Evolutionary conservation across 2,797 vertebrate species (phyloP), one percentile per base, ranked within the genome.

Genomic region (Protonibea diacanthus): DNA sequence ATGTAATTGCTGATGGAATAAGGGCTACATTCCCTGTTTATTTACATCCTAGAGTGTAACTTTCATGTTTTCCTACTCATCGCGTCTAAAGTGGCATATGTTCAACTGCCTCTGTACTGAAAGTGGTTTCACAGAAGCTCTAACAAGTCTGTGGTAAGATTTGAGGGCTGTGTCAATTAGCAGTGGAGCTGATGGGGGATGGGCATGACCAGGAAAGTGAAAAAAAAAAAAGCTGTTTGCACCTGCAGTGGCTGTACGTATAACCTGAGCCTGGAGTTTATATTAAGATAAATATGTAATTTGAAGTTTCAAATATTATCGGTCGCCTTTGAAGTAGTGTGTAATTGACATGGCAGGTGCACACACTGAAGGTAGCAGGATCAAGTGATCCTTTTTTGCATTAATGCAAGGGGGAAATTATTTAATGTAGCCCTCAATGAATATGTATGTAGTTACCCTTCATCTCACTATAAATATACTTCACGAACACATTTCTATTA

Each of bases 131-230:
- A 68, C 49, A 77, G 67, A 67, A 44, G 49, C 47, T 78, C n/a
- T 45, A 62, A 74, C 2, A 20, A 21, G 17, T 20, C 40, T 25
- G 51, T 25, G 1, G 18, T 23, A 52, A 23, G 33, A 71, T 70
- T 63, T 76, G 58, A 77, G 6, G 2, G 59, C 25, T 73, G 42
- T 56, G 67, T 63, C 67, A 75, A 58, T 87, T 74, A 72, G 49
- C 74, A 72, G 51, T 17, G 1, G 3, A 56, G 38, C 18, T 42
- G 21, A 76, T 0, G 0, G 18, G 42, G 10, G n/a, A 23, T 27
- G 17, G 29, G 11, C 13, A 49, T 27, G 20, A 17, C 25, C 6
- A 45, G 45, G 13, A 42, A 66, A 53, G 40, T 17, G 29, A 33
- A 62, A 55, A 23, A 25, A 4, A 23, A 59, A 15, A 21, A 27